Percentiles rank a stretch among this genome's conserved stretches.
These are phyloP conservation scores for Triplophysa bombifrons DNA, from an alignment of 2,797 vertebrate species.

Conservation along the genomic window DNA sequence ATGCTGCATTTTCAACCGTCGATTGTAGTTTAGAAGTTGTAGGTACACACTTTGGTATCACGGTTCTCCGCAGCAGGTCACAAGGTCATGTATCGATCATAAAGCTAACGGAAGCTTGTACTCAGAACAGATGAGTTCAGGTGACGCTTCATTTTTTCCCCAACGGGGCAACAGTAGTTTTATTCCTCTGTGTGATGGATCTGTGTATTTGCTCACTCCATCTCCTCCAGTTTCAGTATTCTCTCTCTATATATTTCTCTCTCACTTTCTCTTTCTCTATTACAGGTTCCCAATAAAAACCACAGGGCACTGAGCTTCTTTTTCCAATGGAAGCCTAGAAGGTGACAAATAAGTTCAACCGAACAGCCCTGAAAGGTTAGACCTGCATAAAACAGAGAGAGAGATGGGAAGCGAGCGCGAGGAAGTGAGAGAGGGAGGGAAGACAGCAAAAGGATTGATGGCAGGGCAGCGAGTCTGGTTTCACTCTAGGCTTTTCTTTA, in stretches of 20 bases:
- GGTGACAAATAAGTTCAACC: conserved; percentile 78
- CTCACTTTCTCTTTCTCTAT: conserved; percentile 18
- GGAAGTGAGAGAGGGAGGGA: conserved; percentile 25
- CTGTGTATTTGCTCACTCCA: conserved; percentile 44
- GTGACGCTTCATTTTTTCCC: conserved; percentile 45
- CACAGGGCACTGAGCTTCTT: conserved; percentile 39
- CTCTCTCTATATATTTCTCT: conserved; percentile 25
- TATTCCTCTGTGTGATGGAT: conserved; percentile 54
- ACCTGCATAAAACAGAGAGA: conserved; percentile 54
- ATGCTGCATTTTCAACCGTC: too few species aligned
- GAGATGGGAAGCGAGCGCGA: conserved; percentile 11
- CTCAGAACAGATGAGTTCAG: conserved; percentile 36
- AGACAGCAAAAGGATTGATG: conserved; percentile 48
- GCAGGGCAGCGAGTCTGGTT: conserved; percentile 51
- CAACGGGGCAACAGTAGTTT: conserved; percentile 33
- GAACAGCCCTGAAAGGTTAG: conserved; percentile 78
- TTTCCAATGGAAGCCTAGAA: conserved; percentile 69
- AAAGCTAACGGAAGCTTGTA: conserved; percentile 22
- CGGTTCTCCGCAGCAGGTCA: neutral
- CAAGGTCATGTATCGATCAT: conserved; percentile 32
- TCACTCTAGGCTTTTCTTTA: conserved; percentile 55
- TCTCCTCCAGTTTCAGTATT: conserved; percentile 39
- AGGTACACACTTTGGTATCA: conserved; percentile 5
- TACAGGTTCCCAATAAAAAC: conserved; percentile 54
- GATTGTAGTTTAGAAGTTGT: neutral